Evolutionary conservation across 1,140 invertebrate species (phyloP).

Genomic region (Drosophila orena): DNA sequence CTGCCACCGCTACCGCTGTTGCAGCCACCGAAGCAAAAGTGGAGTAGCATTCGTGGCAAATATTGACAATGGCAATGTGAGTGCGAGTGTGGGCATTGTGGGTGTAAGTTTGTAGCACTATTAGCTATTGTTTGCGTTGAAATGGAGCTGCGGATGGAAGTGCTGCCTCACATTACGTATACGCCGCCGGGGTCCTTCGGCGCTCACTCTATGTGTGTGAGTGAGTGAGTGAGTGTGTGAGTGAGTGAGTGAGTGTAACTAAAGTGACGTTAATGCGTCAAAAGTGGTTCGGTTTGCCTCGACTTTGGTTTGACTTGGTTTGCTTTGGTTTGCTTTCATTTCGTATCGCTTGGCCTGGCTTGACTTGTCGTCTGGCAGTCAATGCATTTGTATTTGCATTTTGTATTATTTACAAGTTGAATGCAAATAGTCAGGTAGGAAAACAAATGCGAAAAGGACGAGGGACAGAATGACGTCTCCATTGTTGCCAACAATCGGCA

Average conservation of each 20-base stretch:
- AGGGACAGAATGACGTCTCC: slow-evolving; percentile 37
- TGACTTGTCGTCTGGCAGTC: slow-evolving; percentile 49
- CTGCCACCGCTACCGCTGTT: slow-evolving; percentile 14
- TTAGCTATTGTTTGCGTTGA: slow-evolving; percentile 80
- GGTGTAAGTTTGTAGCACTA: slow-evolving; percentile 81
- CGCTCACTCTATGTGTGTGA: not conserved
- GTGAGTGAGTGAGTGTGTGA: slow-evolving; percentile 12
- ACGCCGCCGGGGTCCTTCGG: slow-evolving; percentile 29
- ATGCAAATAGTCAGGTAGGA: slow-evolving; percentile 74
- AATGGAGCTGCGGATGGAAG: slow-evolving; percentile 61
- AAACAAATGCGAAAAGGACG: slow-evolving; percentile 29
- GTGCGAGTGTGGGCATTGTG: slow-evolving; percentile 39
- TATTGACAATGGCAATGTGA: slow-evolving; percentile 76
- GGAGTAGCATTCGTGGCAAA: slow-evolving; percentile 74
- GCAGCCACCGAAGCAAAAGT: slow-evolving; percentile 39
- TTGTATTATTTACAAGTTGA: slow-evolving; percentile 77
- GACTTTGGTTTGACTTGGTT: slow-evolving; percentile 48
- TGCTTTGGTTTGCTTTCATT: slow-evolving; percentile 2
- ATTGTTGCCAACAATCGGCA: slow-evolving; percentile 64
- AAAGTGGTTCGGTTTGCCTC: slow-evolving; percentile 71
- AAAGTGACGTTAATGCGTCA: slow-evolving; percentile 80
- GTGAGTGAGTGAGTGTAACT: slow-evolving; percentile 34
- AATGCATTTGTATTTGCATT: slow-evolving; percentile 69
- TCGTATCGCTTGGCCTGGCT: slow-evolving; percentile 15
- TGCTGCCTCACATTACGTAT: slow-evolving; percentile 41